These are phyloP conservation scores for Andrena haemorrhoa DNA, from an alignment of 2,888 invertebrate genomes.

Conservation along the genomic window DNA sequence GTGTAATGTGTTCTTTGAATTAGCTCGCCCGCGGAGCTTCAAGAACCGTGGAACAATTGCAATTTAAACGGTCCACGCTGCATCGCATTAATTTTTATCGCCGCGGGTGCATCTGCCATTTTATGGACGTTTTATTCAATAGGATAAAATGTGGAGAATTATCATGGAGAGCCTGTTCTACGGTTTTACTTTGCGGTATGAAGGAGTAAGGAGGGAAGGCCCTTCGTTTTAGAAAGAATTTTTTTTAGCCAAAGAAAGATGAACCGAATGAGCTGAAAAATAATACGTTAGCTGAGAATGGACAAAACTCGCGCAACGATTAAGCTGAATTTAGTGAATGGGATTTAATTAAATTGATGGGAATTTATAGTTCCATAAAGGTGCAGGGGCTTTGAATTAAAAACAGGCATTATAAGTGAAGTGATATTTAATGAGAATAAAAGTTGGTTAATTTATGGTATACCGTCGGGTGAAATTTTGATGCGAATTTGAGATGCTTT, in stretches of 20 bases:
- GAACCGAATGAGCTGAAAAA: neutral
- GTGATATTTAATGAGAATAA: neutral
- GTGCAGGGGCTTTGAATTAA: neutral
- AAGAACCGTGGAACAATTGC: constrained; percentile 16
- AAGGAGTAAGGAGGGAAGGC: neutral
- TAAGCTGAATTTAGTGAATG: constrained; percentile 7
- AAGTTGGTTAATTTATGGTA: neutral
- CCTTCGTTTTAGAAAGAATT: neutral
- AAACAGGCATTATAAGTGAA: neutral
- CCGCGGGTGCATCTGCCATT: neutral
- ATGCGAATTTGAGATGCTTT: neutral
- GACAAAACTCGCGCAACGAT: constrained; percentile 2
- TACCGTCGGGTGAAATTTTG: constrained; percentile 1
- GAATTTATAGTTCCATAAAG: constrained; percentile 4
- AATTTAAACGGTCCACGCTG: constrained; percentile 5
- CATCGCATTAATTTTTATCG: neutral
- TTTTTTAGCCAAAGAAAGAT: neutral
- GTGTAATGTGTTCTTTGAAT: neutral
- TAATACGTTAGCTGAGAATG: constrained; percentile 1
- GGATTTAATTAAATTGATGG: constrained; percentile 12
- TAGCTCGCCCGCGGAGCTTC: neutral
- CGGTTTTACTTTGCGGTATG: neutral
- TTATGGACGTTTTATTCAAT: neutral
- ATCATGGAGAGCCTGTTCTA: neutral
- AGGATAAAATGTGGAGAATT: neutral